Evolutionary conservation across 1,140 invertebrate genomes (phyloP).

Genomic region (Lepidurus apus): DNA sequence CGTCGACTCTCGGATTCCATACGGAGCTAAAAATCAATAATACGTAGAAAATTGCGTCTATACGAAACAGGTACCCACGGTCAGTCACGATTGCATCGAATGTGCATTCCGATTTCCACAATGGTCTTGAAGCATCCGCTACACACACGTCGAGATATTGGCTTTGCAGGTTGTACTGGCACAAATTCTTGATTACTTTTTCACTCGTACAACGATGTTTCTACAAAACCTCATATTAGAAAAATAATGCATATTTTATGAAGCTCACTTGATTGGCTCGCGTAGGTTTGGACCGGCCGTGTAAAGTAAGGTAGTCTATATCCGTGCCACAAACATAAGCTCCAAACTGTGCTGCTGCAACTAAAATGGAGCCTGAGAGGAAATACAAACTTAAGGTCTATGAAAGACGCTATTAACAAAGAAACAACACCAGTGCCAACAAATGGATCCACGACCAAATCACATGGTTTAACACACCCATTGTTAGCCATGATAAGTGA

Average conservation of each 20-base stretch:
- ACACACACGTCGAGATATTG: constrained; percentile 82
- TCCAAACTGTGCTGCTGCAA: constrained; percentile 85
- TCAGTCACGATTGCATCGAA: constrained; percentile 90
- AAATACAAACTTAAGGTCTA: not conserved
- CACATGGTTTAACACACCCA: constrained; percentile 63
- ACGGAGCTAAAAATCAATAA: constrained; percentile 66
- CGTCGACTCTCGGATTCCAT: constrained; percentile 87
- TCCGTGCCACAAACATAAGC: constrained; percentile 84
- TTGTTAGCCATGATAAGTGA: constrained; percentile 92
- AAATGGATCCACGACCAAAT: constrained; percentile 87
- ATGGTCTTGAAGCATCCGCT: constrained; percentile 75
- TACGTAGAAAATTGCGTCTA: constrained; percentile 27
- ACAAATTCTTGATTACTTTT: constrained; percentile 75
- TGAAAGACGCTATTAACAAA: constrained; percentile 29
- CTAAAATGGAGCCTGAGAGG: constrained; percentile 66
- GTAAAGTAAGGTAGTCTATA: constrained; percentile 88
- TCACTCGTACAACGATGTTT: constrained; percentile 72
- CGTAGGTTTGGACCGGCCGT: constrained; percentile 73
- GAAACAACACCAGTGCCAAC: constrained; percentile 67
- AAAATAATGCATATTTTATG: constrained; percentile 13
- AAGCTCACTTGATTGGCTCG: constrained; percentile 44
- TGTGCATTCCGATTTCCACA: constrained; percentile 63
- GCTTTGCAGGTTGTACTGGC: constrained; percentile 70
- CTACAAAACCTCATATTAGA: constrained; percentile 38
- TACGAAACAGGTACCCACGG: constrained; percentile 60